Evolutionary conservation across 2,113 vertebrate species (phyloP).

Genomic region (Mobula birostris): DNA sequence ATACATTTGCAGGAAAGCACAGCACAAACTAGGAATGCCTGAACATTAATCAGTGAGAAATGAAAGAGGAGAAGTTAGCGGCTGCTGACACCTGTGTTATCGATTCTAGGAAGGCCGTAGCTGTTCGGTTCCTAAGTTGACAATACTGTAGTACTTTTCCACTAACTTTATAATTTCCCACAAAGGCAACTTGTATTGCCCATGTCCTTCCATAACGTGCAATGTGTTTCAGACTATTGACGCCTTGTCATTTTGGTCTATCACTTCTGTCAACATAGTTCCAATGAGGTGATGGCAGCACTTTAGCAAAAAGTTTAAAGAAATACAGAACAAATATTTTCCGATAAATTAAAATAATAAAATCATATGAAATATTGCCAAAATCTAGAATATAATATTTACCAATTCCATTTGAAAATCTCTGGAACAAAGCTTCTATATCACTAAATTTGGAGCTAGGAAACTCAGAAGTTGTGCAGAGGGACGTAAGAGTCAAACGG

Average conservation of each 20-base stretch:
- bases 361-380: background rate
- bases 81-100: background rate
- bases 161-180: background rate
- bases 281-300: background rate
- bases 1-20: background rate
- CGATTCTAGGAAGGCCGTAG: background rate
- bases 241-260: background rate
- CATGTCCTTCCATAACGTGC: background rate
- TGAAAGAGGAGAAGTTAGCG: background rate
- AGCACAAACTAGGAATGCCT: background rate
- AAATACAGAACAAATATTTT: background rate
- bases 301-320: background rate
- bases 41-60: background rate
- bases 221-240: background rate
- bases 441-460: background rate
- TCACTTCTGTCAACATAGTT: background rate
- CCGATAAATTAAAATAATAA: background rate
- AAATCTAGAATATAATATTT: background rate
- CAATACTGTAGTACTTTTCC: background rate
- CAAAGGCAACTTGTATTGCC: background rate
- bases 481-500: background rate
- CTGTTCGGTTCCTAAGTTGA: background rate
- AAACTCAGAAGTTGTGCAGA: too few relatives aligned
- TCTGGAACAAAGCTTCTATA: background rate
- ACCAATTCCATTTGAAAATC: background rate